Base-by-base conservation (phyloP, 1,140 invertebrate genomes). In the Palaemon carinicauda region DNA sequence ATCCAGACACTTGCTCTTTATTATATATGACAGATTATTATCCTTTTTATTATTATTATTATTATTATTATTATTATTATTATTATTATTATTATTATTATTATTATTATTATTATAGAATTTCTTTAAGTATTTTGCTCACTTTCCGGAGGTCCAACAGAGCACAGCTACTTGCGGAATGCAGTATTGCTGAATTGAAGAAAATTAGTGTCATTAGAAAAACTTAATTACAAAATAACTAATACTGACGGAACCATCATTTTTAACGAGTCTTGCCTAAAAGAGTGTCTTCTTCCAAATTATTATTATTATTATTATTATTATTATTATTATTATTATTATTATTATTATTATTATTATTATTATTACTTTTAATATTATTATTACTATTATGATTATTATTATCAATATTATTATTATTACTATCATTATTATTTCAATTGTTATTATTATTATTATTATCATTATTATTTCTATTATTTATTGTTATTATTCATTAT, bases 361-460 rank as follows among this genome's bases (percentile, higher is more conserved):
- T n/a, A n/a, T n/a, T n/a, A n/a, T n/a, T n/a, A n/a, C n/a, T n/a
- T n/a, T n/a, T n/a, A 33, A 74, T 12, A 74, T 27, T 71, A 1
- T 27, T 71, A 71, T 71, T 24, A 24, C 27, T 71, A 71, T 27
- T 71, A 71, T 71, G 14, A 71, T 71, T 27, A 71, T 71, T 27
- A 71, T 71, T 27, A 71, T 71, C 24, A 71, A n/a, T 27, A 71
- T 71, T 71, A 71, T 71, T 71, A 71, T 71, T 71, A 71, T 71
- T 71, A 71, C 27, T 27, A 71, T 71, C 27, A 71, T 71, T 71
- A 71, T 71, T 71, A 71, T 71, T 71, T n/a, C 27, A n/a, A 71
- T 71, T 71, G 27, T 71, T 71, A 71, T 71, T 71, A 71, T 71
- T 71, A 71, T 71, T 27, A 71, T 71, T 71, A 71, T 71, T 27